Conservation (phyloP, 2,888 invertebrate species). For the Pammene fasciana region DNA sequence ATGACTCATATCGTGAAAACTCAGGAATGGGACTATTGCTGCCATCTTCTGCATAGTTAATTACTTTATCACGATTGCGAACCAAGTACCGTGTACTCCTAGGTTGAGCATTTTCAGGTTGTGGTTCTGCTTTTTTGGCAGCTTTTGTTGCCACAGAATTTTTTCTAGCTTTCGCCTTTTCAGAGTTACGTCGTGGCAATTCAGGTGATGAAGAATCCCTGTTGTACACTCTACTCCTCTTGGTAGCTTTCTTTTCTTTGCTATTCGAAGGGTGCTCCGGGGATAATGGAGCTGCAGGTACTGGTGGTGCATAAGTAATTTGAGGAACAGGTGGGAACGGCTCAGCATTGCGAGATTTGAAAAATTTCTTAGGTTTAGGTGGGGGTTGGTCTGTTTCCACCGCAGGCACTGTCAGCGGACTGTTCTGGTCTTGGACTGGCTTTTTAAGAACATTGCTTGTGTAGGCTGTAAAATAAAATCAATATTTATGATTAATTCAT, state of each 20-base stretch:
- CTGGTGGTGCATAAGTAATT: slow-evolving; percentile 79
- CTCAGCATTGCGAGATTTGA: slow-evolving; percentile 91
- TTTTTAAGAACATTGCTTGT: slow-evolving; percentile 71
- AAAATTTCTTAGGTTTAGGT: slow-evolving; percentile 94
- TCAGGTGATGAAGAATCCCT: slow-evolving; percentile 80
- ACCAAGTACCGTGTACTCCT: slow-evolving; percentile 80
- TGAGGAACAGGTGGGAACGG: slow-evolving; percentile 82
- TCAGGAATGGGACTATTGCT: slow-evolving; percentile 81
- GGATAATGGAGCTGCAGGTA: slow-evolving; percentile 73
- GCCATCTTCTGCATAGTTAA: slow-evolving; percentile 86
- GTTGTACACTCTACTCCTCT: slow-evolving; percentile 68
- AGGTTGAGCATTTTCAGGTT: slow-evolving; percentile 71
- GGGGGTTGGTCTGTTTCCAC: slow-evolving; percentile 80
- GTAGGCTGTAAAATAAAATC: slow-evolving; percentile 69
- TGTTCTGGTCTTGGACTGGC: slow-evolving; percentile 80
- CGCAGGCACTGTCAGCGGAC: slow-evolving; percentile 80
- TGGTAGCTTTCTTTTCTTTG: slow-evolving; percentile 71
- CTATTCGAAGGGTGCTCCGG: slow-evolving; percentile 74
- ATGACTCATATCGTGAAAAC: slow-evolving; percentile 68
- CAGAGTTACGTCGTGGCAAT: slow-evolving; percentile 73
- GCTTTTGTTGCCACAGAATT: slow-evolving; percentile 72
- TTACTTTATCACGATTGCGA: slow-evolving; percentile 83
- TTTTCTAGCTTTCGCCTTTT: slow-evolving; percentile 73
- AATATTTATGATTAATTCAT: slow-evolving; percentile 24
- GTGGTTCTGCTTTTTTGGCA: slow-evolving; percentile 72